Percentiles rank a stretch among this genome's conserved stretches.
These are phyloP conservation scores for Drosophila trichaetosa DNA, from an alignment of 2,888 invertebrate genomes.

Conservation along the genomic window DNA sequence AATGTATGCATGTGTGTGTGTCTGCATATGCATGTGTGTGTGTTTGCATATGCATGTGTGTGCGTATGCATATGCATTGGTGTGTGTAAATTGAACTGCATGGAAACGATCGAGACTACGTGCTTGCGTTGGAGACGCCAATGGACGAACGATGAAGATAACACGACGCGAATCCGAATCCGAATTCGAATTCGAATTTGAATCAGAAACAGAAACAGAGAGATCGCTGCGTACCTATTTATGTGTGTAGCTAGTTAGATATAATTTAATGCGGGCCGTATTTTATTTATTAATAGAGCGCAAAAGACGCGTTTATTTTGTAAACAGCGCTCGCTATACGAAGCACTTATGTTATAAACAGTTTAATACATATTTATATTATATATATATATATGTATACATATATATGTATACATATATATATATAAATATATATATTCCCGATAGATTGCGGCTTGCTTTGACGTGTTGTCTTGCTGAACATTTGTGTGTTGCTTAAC, in stretches of 20 bases:
- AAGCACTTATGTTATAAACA: constrained; percentile 6
- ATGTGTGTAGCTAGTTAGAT: constrained; percentile 2
- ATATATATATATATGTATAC: not conserved
- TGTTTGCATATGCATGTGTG: not conserved
- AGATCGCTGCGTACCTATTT: not conserved
- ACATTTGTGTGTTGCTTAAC: constrained; percentile 71
- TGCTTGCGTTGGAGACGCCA: constrained; percentile 66
- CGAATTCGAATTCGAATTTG: constrained; percentile 16
- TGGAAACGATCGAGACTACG: constrained; percentile 66
- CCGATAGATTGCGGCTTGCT: constrained; percentile 66
- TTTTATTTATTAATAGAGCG: constrained; percentile 30
- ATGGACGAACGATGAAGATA: constrained; percentile 55
- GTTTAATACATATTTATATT: not conserved
- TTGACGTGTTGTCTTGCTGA: constrained; percentile 79
- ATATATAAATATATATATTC: constrained; percentile 28
- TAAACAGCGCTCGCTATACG: constrained; percentile 5
- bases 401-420: not conserved
- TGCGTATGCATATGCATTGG: not conserved
- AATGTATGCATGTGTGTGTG: not conserved
- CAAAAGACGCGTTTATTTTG: constrained; percentile 15
- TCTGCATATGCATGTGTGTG: not conserved
- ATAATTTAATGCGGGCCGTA: constrained; percentile 7
- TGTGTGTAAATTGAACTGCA: constrained; percentile 26
- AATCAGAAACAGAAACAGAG: constrained; percentile 5
- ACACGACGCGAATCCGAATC: constrained; percentile 28